These are phyloP conservation scores for Lacerta agilis DNA, from an alignment of 2,797 vertebrate genomes.

Conservation along the genomic window DNA sequence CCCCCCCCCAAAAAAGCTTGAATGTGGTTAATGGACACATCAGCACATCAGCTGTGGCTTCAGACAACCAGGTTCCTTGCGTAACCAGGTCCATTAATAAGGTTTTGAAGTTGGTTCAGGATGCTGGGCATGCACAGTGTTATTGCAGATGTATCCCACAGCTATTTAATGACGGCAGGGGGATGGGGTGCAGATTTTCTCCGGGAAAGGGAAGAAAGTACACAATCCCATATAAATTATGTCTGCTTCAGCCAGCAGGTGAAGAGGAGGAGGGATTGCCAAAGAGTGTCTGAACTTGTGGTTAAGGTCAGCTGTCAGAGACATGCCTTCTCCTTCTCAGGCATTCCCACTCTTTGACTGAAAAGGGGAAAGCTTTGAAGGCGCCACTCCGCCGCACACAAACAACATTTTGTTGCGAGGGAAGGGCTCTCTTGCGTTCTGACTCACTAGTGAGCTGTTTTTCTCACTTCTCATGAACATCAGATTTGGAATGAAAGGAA, in stretches of 20 bases:
- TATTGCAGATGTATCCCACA: background rate
- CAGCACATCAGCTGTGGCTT: background rate
- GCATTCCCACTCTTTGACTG: background rate
- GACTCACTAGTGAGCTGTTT: background rate
- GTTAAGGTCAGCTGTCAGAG: too few relatives aligned
- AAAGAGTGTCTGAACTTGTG: too few relatives aligned
- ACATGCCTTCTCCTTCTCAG: background rate
- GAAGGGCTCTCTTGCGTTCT: background rate
- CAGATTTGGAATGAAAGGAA: conserved; percentile 3
- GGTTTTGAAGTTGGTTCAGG: background rate
- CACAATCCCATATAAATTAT: background rate
- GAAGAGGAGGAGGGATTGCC: too few relatives aligned
- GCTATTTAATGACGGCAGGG: background rate
- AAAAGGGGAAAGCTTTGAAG: background rate
- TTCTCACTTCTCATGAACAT: background rate
- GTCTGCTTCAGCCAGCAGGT: background rate
- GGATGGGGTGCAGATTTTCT: background rate
- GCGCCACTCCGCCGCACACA: too few relatives aligned
- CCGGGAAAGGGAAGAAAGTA: background rate
- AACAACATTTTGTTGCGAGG: too few relatives aligned
- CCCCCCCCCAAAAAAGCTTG: background rate
- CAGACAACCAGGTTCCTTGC: background rate
- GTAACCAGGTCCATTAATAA: background rate
- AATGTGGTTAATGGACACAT: background rate
- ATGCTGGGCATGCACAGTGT: background rate